Conservation (phyloP, 2,888 invertebrate species). For the Troides aeacus region DNA sequence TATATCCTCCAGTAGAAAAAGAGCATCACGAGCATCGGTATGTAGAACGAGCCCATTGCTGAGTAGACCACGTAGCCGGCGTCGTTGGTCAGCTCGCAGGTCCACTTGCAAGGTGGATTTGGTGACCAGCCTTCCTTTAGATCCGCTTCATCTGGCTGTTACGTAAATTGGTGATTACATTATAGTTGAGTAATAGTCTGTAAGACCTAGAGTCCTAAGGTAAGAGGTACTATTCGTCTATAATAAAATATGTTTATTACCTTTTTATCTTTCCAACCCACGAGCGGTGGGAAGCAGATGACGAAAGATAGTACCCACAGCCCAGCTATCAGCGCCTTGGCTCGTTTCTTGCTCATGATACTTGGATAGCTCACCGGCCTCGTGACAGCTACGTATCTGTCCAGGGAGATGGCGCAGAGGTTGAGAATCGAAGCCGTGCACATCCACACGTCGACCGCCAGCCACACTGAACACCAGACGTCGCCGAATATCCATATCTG, state of each 20-base stretch:
- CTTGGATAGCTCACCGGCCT: slow-evolving; percentile 97
- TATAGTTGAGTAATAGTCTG: too few relatives aligned
- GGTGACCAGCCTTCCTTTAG: slow-evolving; percentile 54
- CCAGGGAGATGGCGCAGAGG: slow-evolving; percentile 96
- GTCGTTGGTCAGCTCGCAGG: slow-evolving; percentile 95
- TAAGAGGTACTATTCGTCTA: not conserved
- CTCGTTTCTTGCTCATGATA: slow-evolving; percentile 91
- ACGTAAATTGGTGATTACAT: not conserved
- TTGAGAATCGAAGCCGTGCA: slow-evolving; percentile 98
- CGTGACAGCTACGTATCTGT: slow-evolving; percentile 97
- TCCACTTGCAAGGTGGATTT: slow-evolving; percentile 87
- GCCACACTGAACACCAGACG: slow-evolving; percentile 97
- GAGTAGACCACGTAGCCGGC: slow-evolving; percentile 98
- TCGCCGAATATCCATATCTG: slow-evolving; percentile 98
- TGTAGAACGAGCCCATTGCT: slow-evolving; percentile 98
- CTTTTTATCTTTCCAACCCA: slow-evolving; percentile 91
- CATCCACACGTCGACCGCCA: slow-evolving; percentile 99
- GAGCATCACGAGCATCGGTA: slow-evolving; percentile 98
- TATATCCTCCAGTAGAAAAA: slow-evolving; percentile 99
- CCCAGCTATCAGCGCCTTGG: slow-evolving; percentile 92
- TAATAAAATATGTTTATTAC: slow-evolving; percentile 36
- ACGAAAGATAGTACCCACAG: slow-evolving; percentile 98
- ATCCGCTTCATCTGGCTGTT: slow-evolving; percentile 60
- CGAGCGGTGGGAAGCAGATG: slow-evolving; percentile 97
- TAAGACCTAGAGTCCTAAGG: not conserved